Evolutionary conservation across 2,797 vertebrate genomes (phyloP).

Genomic region (Darevskia mixta): DNA sequence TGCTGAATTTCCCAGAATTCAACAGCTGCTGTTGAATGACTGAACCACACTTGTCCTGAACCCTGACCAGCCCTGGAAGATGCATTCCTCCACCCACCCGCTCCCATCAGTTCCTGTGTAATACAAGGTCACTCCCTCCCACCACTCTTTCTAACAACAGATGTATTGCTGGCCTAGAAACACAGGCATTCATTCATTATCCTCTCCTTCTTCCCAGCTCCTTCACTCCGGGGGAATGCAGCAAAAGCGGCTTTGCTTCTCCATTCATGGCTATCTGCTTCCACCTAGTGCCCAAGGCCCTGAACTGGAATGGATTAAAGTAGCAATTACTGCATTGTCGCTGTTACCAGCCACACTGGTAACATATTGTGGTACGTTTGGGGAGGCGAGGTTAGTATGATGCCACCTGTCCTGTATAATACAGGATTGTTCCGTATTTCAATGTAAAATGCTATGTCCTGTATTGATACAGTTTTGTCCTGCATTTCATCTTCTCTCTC

Average conservation of each 20-base stretch:
- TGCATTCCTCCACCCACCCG: background rate
- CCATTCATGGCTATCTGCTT: background rate
- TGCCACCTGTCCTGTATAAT: no score
- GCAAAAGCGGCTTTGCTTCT: background rate
- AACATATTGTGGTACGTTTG: no score
- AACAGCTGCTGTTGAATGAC: background rate
- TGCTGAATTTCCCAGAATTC: background rate
- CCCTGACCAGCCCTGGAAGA: background rate
- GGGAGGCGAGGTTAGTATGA: no score
- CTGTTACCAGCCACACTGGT: no score
- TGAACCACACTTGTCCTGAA: background rate
- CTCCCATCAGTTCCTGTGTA: background rate
- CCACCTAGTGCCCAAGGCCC: constrained; percentile 5
- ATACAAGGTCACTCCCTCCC: background rate
- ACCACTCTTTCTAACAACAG: background rate
- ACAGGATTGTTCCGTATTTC: no score
- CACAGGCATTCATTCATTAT: no score
- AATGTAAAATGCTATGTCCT: no score
- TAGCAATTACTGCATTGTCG: no score
- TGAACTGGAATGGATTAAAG: background rate
- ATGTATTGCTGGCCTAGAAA: background rate
- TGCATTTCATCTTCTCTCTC: no score
- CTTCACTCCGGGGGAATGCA: background rate
- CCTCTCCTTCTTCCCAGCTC: background rate
- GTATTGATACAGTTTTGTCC: no score